A percentile compares a stretch with the other conserved stretches of the same genome.
These are phyloP conservation scores for Epinephelus malabaricus DNA, from an alignment of 2,797 vertebrate species.

Conservation along the genomic window DNA sequence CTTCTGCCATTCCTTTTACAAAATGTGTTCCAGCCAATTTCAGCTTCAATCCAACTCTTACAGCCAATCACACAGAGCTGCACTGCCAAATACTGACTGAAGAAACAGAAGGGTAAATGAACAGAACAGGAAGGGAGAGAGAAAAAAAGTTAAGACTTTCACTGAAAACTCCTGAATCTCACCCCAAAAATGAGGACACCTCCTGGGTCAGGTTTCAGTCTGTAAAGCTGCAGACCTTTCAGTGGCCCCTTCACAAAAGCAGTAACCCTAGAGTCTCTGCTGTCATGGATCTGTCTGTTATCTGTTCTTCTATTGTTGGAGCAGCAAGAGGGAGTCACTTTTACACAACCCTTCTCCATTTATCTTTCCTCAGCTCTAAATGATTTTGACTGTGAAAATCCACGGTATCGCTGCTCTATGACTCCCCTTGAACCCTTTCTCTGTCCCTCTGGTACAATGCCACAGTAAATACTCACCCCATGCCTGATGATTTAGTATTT, in stretches of 20 bases:
- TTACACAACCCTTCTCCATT: constrained; percentile 45
- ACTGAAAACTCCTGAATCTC: constrained; percentile 27
- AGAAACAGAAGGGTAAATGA: not conserved
- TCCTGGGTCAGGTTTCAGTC: constrained; percentile 36
- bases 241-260: constrained; percentile 4
- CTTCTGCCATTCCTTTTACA: constrained; percentile 6
- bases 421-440: constrained; percentile 28
- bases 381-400: constrained; percentile 42
- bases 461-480: constrained; percentile 65
- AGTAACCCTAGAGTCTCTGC: constrained; percentile 8
- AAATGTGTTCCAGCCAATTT: constrained; percentile 13
- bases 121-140: not conserved
- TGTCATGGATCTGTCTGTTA: constrained; percentile 34
- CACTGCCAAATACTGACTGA: constrained; percentile 15
- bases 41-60: constrained; percentile 15
- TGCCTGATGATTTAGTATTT: constrained; percentile 57
- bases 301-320: constrained; percentile 53
- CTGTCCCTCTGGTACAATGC: constrained; percentile 58
- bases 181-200: constrained; percentile 29
- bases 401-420: constrained; percentile 14
- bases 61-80: not conserved
- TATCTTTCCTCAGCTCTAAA: constrained; percentile 41
- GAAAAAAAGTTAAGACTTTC: not conserved
- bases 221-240: not conserved
- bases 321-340: constrained; percentile 39